Evolutionary conservation across 2,797 vertebrate genomes (phyloP).

Genomic region (Lutjanus campechanus): DNA sequence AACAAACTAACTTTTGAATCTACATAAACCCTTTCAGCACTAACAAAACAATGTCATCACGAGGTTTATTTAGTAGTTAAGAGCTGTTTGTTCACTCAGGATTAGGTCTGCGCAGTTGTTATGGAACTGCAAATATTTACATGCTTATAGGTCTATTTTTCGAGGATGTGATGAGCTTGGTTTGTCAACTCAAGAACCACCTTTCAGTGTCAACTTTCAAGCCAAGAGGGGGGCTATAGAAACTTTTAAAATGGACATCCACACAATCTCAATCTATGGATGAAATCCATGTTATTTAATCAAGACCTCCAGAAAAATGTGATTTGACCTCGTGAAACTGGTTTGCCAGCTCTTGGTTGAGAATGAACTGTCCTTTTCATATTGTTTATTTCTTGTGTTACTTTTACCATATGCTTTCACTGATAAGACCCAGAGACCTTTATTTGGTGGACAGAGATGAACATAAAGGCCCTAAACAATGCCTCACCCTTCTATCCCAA

Average conservation of each 20-base stretch:
- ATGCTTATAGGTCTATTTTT: not conserved
- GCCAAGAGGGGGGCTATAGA: too few relatives aligned
- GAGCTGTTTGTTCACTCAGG: not conserved
- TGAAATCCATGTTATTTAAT: not conserved
- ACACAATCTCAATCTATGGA: not conserved
- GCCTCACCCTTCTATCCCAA: not conserved
- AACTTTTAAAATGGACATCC: not conserved
- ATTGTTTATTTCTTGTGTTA: not conserved
- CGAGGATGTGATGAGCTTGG: not conserved
- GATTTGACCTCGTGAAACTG: not conserved
- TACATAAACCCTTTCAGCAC: not conserved
- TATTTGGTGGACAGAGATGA: not conserved
- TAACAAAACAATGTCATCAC: not conserved
- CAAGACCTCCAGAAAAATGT: not conserved
- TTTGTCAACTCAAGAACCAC: not conserved
- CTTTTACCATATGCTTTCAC: not conserved
- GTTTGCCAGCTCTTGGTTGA: not conserved
- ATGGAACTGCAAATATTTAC: not conserved
- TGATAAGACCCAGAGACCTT: not conserved
- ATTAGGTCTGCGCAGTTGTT: not conserved
- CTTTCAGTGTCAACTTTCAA: not conserved
- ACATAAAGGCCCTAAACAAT: not conserved
- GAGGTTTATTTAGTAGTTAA: not conserved
- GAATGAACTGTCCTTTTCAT: not conserved
- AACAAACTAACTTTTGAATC: not conserved